These are phyloP conservation scores for Leptopilina drosophilae DNA, from an alignment of 2,888 invertebrate genomes.

Conservation along the genomic window DNA sequence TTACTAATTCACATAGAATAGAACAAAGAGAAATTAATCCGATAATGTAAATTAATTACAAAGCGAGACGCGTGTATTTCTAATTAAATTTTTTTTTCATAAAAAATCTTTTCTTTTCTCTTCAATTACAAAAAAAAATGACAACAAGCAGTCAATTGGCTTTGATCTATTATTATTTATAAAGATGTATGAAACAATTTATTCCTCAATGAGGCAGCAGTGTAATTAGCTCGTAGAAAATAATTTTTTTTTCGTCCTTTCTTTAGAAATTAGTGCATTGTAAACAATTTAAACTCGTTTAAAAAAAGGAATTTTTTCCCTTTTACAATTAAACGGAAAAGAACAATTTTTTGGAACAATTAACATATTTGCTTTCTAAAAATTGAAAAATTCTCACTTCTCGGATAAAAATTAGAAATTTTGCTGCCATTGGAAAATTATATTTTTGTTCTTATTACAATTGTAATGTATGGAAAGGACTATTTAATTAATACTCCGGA, in stretches of 20 bases:
- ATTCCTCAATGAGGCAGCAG: constrained; percentile 23
- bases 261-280: constrained; percentile 4
- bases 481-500: constrained; percentile 16
- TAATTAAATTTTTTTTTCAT: not conserved
- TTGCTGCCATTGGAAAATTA: not conserved
- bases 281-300: not conserved
- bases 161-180: constrained; percentile 1
- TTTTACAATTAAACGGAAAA: no score
- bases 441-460: not conserved
- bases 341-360: not conserved
- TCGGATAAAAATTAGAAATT: not conserved
- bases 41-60: not conserved
- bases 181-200: constrained; percentile 24
- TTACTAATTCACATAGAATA: not conserved
- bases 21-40: not conserved
- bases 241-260: not conserved
- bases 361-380: not conserved
- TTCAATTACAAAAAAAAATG: not conserved
- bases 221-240: constrained; percentile 33
- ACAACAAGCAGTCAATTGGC: not conserved
- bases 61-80: not conserved
- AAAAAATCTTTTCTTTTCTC: constrained; percentile 6
- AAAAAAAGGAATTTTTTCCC: no score
- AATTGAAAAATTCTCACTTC: not conserved
- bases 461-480: not conserved